Conservation (phyloP, 2,113 vertebrate species). For the Vulpes ferrilata region DNA sequence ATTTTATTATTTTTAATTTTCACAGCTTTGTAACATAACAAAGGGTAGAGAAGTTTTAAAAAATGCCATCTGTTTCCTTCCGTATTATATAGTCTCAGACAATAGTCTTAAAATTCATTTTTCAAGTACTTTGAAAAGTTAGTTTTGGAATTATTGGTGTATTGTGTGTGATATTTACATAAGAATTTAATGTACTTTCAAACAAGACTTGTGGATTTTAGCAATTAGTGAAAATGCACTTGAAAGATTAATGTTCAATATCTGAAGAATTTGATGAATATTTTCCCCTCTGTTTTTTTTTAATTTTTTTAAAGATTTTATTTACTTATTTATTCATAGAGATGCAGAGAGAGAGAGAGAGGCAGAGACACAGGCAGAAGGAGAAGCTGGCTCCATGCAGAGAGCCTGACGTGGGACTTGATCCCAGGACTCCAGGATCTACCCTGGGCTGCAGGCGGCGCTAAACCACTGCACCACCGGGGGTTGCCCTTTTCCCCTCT, state of each 20-base stretch:
- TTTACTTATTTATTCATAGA: too few species aligned
- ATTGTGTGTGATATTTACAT: neutral
- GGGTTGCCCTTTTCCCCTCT: neutral
- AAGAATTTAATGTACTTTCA: neutral
- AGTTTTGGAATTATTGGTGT: neutral
- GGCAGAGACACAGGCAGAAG: too few species aligned
- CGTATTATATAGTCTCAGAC: neutral
- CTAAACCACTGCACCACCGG: too few species aligned
- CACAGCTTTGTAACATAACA: neutral
- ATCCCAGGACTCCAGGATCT: too few species aligned
- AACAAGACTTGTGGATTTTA: conserved; percentile 27
- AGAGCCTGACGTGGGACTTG: too few species aligned
- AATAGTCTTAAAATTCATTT: conserved; percentile 30
- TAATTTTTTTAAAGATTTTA: too few species aligned
- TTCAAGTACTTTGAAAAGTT: conserved; percentile 52
- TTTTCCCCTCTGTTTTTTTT: neutral
- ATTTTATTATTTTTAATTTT: conserved; percentile 58
- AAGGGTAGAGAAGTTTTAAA: conserved; percentile 23
- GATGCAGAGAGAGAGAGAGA: too few species aligned
- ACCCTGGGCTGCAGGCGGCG: too few species aligned
- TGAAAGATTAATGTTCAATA: neutral
- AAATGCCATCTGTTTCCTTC: neutral
- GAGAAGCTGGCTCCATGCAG: too few species aligned
- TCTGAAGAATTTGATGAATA: neutral
- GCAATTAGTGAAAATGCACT: neutral